phyloP scores from a whole-genome alignment of 2,888 invertebrate species.

The Athalia rosae region DNA sequence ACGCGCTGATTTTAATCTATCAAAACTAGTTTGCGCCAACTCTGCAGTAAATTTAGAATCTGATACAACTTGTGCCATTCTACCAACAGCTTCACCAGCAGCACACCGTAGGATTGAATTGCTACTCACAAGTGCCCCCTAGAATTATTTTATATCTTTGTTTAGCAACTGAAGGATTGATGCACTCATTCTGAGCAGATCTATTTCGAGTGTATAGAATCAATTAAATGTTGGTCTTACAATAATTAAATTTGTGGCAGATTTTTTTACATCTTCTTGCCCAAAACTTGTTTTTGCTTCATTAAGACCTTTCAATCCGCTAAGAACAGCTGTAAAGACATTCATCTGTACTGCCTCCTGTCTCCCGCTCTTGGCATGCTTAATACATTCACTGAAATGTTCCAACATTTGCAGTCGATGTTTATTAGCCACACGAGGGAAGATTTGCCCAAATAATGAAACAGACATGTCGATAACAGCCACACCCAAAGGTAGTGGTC shows the following conservation, averaged over 20 bases:
- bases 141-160: constrained; percentile 55
- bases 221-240: constrained; percentile 71
- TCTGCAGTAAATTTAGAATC: constrained; percentile 92
- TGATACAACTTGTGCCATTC: constrained; percentile 92
- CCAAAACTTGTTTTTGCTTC: constrained; percentile 91
- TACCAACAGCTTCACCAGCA: constrained; percentile 95
- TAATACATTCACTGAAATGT: constrained; percentile 96
- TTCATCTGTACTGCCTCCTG: constrained; percentile 98
- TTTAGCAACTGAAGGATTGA: not conserved
- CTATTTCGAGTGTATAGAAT: constrained; percentile 4
- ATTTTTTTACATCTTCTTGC: constrained; percentile 92
- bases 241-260: constrained; percentile 87
- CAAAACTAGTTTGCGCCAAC: constrained; percentile 92
- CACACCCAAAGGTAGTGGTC: constrained; percentile 93
- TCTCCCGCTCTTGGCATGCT: constrained; percentile 92
- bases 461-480: constrained; percentile 98
- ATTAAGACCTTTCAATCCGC: constrained; percentile 90
- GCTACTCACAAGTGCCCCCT: constrained; percentile 83
- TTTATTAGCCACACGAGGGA: constrained; percentile 95
- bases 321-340: constrained; percentile 93
- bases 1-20: constrained; percentile 88
- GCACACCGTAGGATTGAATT: constrained; percentile 92
- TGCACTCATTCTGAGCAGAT: not conserved
- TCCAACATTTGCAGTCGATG: constrained; percentile 98
- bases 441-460: constrained; percentile 93